phyloP scores from a whole-genome alignment of 2,888 invertebrate genomes.

The Coelopa pilipes region DNA sequence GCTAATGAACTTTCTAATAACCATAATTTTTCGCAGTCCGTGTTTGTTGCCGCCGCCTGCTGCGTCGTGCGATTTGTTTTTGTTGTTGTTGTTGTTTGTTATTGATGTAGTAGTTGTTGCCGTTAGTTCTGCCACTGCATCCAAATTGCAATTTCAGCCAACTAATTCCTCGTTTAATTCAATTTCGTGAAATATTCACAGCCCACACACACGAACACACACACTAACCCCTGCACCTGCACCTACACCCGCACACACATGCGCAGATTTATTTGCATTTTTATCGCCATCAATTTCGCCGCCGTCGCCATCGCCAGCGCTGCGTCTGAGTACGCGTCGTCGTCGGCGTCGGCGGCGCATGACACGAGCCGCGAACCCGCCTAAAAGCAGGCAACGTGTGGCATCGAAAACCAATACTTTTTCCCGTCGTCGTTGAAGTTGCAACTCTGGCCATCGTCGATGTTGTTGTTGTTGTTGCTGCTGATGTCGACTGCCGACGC shows the following conservation, averaged over 20 bases:
- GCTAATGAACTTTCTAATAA: too few relatives aligned
- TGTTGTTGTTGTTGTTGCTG: too few relatives aligned
- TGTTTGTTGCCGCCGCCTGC: too few relatives aligned
- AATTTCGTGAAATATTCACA: conserved; percentile 14
- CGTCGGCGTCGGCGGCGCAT: too few relatives aligned
- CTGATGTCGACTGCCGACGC: not conserved
- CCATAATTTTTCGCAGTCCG: too few relatives aligned
- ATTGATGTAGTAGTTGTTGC: not conserved
- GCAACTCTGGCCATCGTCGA: too few relatives aligned
- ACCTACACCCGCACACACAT: not conserved
- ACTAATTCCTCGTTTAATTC: conserved; percentile 22
- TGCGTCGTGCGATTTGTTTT: too few relatives aligned
- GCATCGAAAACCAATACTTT: not conserved
- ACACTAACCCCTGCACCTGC: not conserved
- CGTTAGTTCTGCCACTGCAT: not conserved
- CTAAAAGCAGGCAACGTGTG: conserved; percentile 19
- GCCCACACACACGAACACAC: conserved; percentile 5
- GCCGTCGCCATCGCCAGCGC: too few relatives aligned
- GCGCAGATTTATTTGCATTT: conserved; percentile 22
- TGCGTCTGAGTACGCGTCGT: too few relatives aligned
- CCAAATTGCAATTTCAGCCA: not conserved
- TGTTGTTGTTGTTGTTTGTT: too few relatives aligned
- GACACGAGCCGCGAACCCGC: not conserved
- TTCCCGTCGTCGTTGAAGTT: not conserved
- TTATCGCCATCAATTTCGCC: conserved; percentile 10